Evolutionary conservation across 2,797 vertebrate genomes (phyloP).

Genomic region (Periparus ater): DNA sequence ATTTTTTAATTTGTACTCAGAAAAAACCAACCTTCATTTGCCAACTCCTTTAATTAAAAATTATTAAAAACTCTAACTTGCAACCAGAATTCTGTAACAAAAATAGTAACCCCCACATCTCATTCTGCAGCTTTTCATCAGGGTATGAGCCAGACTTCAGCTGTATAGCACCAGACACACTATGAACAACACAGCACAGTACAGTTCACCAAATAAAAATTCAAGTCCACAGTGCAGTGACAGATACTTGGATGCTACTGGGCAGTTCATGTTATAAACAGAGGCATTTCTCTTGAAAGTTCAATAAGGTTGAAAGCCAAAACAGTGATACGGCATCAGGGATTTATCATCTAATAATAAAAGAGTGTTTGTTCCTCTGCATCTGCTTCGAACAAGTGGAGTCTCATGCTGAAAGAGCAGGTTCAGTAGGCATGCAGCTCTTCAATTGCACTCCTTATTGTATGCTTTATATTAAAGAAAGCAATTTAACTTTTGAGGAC

Average conservation of each 20-base stretch:
- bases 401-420: constrained; percentile 43
- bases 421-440: constrained; percentile 31
- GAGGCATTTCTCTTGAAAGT: constrained; percentile 60
- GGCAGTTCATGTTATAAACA: constrained; percentile 57
- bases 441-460: constrained; percentile 63
- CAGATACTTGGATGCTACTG: constrained; percentile 62
- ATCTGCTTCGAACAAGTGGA: constrained; percentile 26
- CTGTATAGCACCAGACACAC: neutral
- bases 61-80: neutral
- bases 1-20: neutral
- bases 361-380: constrained; percentile 57
- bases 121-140: constrained; percentile 36
- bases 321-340: constrained; percentile 50
- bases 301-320: constrained; percentile 64
- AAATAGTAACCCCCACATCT: neutral
- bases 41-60: neutral
- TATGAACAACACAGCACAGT: neutral
- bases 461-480: constrained; percentile 63
- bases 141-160: neutral
- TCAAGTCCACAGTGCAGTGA: constrained; percentile 44
- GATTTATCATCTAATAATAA: constrained; percentile 69
- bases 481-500: constrained; percentile 66
- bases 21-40: neutral
- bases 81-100: neutral
- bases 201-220: constrained; percentile 16